A percentile compares a stretch with the other conserved stretches of the same genome.
Conservation (phyloP, 2,888 invertebrate genomes). For the Oscheius sp. region DNA sequence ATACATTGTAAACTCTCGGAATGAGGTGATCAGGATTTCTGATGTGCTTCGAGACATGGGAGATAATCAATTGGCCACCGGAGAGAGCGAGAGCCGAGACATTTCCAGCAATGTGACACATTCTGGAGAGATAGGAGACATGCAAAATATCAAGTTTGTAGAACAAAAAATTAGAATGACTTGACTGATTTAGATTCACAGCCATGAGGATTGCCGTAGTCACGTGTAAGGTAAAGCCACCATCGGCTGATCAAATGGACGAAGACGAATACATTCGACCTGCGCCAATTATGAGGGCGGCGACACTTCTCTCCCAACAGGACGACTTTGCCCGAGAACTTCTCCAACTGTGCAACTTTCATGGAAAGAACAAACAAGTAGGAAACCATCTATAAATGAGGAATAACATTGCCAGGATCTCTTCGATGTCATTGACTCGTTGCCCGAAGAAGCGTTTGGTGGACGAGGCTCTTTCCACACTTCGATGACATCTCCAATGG, state of each 20-base stretch:
- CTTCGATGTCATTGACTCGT: slow-evolving; percentile 13
- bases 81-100: slow-evolving; percentile 44
- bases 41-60: slow-evolving; percentile 62
- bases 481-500: background rate
- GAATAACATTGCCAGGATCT: slow-evolving; percentile 7
- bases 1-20: slow-evolving; percentile 64
- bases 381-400: background rate
- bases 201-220: slow-evolving; percentile 73
- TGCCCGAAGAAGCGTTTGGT: slow-evolving; percentile 11
- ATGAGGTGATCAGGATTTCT: slow-evolving; percentile 61
- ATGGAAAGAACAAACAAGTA: slow-evolving; percentile 66
- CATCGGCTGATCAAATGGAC: slow-evolving; percentile 55
- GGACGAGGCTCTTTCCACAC: background rate
- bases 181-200: slow-evolving; percentile 59
- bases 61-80: slow-evolving; percentile 48
- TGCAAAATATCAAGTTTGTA: slow-evolving; percentile 65
- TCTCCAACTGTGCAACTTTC: slow-evolving; percentile 64
- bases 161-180: background rate
- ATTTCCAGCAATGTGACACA: slow-evolving; percentile 67
- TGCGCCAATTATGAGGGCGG: background rate
- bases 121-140: slow-evolving; percentile 69
- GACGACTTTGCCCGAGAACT: slow-evolving; percentile 70
- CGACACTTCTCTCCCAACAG: slow-evolving; percentile 39
- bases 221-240: slow-evolving; percentile 72
- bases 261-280: slow-evolving; percentile 25